phyloP scores from a whole-genome alignment of 2,797 vertebrate genomes.

The Gallinago solitaria region DNA sequence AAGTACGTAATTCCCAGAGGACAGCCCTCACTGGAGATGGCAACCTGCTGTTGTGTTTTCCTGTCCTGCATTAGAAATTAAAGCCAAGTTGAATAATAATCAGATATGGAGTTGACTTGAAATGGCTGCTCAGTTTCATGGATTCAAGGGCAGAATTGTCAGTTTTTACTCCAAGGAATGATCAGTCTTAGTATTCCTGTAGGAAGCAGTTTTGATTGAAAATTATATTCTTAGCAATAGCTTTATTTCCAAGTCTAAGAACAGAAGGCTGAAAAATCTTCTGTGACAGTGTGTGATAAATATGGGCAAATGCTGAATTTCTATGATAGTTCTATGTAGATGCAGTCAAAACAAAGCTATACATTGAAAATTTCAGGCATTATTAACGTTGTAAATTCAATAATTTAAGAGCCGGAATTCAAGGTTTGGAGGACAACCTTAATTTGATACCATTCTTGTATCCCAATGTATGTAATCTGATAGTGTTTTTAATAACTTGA shows the following conservation, averaged over 20 bases:
- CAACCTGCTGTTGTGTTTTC: background rate
- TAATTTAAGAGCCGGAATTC: background rate
- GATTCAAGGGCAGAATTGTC: background rate
- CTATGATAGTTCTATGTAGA: background rate
- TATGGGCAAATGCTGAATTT: conserved; percentile 15
- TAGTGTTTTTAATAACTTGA: background rate
- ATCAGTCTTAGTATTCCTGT: background rate
- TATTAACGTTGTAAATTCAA: conserved; percentile 1
- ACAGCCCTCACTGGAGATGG: background rate
- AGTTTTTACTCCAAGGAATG: background rate
- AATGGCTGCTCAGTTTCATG: background rate
- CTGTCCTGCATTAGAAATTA: conserved; percentile 12
- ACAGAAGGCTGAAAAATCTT: conserved; percentile 19
- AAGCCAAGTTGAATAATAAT: conserved; percentile 13
- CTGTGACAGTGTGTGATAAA: conserved; percentile 26
- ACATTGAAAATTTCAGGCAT: background rate
- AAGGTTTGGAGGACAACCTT: background rate
- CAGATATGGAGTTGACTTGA: background rate
- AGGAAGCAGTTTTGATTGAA: background rate
- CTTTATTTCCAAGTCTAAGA: conserved; percentile 34
- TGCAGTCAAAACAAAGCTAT: conserved; percentile 31
- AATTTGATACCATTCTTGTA: background rate
- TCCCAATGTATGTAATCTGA: background rate
- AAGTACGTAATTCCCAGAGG: conserved; percentile 2
- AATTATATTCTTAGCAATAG: background rate